Base-by-base conservation (phyloP, 2,888 invertebrate genomes). In the Colletes collaris region DNA sequence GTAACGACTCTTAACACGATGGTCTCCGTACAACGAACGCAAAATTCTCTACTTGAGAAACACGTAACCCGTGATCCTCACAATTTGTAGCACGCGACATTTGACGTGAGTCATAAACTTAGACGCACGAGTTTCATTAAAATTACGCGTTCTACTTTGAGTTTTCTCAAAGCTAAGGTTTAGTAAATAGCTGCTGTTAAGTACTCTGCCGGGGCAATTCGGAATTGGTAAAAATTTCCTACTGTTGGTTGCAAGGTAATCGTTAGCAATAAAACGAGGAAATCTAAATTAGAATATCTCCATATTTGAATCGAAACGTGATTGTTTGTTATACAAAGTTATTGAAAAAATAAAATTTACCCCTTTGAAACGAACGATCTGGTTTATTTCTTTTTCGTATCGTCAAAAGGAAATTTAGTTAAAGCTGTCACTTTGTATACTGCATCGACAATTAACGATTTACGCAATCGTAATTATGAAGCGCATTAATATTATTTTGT, bases 1-100 rank as follows among this genome's bases (percentile, higher is more conserved):
- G 82, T 87, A 87, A 87, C 87, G 86, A 87, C 87, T 86, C 85
- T 86, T 87, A 84, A 87, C 82, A 76, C 82, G 81, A 82, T 75
- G 84, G 79, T 77, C 80, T 68, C 67, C 59, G 49, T 70, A 79
- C 76, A 75, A 79, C 76, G 82, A 81, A 82, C 67, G 77, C 60
- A 70, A 86, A 85, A 76, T 84, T 87, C 79, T 56, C 55, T 49
- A 44, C 58, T 67, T 55, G 73, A 78, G 72, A 66, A 79, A 80
- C 78, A 70, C 74, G 71, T 75, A 74, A 37, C 46, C 58, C 53
- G 68, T 74, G 80, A 76, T 83, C 69, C 66, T 81, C 76, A 76
- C 84, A 85, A 89, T 89, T 89, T 86, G 83, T 84, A 69, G 82
- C 85, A 83, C 81, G 86, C 83, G 82, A 86, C 74, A 73, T 62